Percentiles rank a stretch among this genome's conserved stretches.
phyloP scores from a whole-genome alignment of 1,140 invertebrate genomes.

The Sinonovacula constricta region DNA sequence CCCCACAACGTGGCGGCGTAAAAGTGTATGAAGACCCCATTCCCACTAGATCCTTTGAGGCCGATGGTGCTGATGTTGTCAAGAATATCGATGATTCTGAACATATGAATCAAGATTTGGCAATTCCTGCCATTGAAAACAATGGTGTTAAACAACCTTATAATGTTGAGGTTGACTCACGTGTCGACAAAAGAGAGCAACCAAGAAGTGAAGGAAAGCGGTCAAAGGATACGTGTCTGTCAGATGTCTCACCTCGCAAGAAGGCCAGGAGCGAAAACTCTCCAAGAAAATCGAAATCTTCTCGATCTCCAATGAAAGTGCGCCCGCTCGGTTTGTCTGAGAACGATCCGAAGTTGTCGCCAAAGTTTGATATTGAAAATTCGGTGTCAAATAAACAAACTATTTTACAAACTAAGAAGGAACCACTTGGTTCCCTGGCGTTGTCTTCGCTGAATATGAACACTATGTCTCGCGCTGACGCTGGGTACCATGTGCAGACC shows the following conservation, averaged over 20 bases:
- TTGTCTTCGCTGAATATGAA: conserved; percentile 17
- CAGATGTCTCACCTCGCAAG: conserved; percentile 12
- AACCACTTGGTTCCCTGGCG: conserved; percentile 26
- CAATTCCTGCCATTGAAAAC: neutral
- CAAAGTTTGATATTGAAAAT: conserved; percentile 30
- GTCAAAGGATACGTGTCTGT: neutral
- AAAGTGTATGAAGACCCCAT: neutral
- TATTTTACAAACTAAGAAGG: conserved; percentile 10
- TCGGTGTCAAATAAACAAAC: conserved; percentile 10
- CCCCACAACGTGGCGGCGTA: neutral
- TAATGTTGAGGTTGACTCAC: neutral
- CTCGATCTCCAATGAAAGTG: conserved; percentile 14
- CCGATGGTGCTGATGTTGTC: neutral
- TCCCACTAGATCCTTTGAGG: neutral
- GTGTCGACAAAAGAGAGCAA: neutral
- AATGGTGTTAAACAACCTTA: too few species aligned
- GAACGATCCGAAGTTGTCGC: neutral
- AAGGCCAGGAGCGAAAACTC: conserved; percentile 10
- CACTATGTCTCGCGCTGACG: neutral
- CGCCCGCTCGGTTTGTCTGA: conserved; percentile 10
- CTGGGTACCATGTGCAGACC: neutral
- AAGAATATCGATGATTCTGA: neutral
- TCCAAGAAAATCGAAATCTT: conserved; percentile 15
- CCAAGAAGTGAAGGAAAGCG: neutral
- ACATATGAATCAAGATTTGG: neutral